These are phyloP conservation scores for Bombyx huttoni DNA, from an alignment of 2,888 invertebrate species.

Conservation along the genomic window DNA sequence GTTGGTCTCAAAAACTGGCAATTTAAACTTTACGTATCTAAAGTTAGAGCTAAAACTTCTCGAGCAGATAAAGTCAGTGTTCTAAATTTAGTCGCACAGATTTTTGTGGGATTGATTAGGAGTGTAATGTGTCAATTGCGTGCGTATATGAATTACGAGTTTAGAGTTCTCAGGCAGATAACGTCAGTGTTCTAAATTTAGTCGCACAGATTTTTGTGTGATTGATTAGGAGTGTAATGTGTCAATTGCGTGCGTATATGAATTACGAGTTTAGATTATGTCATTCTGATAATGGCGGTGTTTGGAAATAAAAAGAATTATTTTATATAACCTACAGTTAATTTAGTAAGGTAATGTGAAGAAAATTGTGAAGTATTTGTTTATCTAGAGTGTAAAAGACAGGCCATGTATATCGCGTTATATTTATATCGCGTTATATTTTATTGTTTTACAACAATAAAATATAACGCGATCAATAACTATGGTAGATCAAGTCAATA, in stretches of 20 bases:
- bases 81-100: slow-evolving; percentile 16
- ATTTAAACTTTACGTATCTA: slow-evolving; percentile 9
- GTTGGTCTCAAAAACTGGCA: slow-evolving; percentile 16
- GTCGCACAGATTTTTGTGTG: slow-evolving; percentile 27
- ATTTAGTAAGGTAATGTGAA: background rate
- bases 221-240: slow-evolving; percentile 44
- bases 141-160: slow-evolving; percentile 13
- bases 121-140: slow-evolving; percentile 46
- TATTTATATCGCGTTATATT: too few relatives aligned
- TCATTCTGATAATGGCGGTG: background rate
- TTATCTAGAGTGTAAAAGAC: too few relatives aligned
- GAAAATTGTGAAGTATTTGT: background rate
- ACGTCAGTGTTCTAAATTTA: slow-evolving; percentile 10
- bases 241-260: slow-evolving; percentile 35
- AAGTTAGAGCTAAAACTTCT: slow-evolving; percentile 11
- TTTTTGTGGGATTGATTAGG: slow-evolving; percentile 41
- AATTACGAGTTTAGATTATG: slow-evolving; percentile 6
- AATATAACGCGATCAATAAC: too few relatives aligned
- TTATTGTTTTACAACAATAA: too few relatives aligned
- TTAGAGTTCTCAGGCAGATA: slow-evolving; percentile 9
- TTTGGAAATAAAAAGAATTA: background rate
- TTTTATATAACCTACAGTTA: background rate
- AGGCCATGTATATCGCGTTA: too few relatives aligned
- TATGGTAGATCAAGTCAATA: too few relatives aligned
- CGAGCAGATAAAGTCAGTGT: slow-evolving; percentile 6